Evolutionary conservation across 1,140 invertebrate species (phyloP).

Genomic region (Metaphire vulgaris): DNA sequence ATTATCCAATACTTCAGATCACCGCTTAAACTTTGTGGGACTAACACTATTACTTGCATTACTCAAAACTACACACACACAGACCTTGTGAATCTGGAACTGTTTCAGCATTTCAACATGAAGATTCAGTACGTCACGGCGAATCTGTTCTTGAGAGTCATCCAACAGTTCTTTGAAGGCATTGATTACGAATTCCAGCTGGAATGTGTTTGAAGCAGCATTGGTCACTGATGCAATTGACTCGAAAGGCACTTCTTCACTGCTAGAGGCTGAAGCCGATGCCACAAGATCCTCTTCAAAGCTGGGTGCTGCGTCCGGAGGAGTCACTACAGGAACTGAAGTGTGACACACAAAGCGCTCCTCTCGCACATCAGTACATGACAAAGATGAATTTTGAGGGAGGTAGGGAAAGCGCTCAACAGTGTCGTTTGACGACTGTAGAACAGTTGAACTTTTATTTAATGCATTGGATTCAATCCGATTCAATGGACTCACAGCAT

Average conservation of each 20-base stretch:
- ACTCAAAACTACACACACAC: too few species aligned
- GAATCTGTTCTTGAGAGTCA: slow-evolving; percentile 34
- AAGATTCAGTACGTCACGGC: slow-evolving; percentile 32
- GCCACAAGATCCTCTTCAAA: background rate
- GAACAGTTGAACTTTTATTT: too few species aligned
- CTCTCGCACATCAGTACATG: background rate
- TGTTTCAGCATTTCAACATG: slow-evolving; percentile 36
- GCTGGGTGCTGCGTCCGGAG: background rate
- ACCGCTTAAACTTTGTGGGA: too few species aligned
- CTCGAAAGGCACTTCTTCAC: slow-evolving; percentile 4
- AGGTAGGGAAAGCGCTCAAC: too few species aligned
- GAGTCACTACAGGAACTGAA: background rate
- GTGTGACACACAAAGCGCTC: background rate
- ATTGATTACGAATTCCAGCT: slow-evolving; percentile 34
- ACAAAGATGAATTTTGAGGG: background rate
- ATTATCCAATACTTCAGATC: too few species aligned
- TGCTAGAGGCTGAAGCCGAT: background rate
- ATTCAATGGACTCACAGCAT: background rate
- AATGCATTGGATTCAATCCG: background rate
- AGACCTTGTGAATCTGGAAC: slow-evolving; percentile 35
- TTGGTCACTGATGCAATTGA: background rate
- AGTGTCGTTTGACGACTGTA: background rate
- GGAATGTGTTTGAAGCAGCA: slow-evolving; percentile 27
- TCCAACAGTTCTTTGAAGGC: slow-evolving; percentile 34
- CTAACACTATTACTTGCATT: too few species aligned